Evolutionary conservation across 2,797 vertebrate genomes (phyloP).

Genomic region (Danio choprae): DNA sequence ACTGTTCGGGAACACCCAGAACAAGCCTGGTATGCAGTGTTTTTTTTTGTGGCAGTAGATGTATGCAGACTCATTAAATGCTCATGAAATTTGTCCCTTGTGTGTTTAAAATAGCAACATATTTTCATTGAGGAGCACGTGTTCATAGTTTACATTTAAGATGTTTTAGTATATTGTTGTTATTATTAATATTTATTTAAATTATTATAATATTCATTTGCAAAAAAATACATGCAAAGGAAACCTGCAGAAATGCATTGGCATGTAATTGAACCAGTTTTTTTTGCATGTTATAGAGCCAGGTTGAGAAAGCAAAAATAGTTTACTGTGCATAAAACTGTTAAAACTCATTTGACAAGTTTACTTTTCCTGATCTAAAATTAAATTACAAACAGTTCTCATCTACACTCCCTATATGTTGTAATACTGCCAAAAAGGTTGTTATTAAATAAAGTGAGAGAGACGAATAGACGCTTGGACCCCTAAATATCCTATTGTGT

Average conservation of each 20-base stretch:
- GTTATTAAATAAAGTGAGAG: too few species aligned
- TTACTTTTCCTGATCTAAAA: too few species aligned
- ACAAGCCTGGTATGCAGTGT: slow-evolving; percentile 86
- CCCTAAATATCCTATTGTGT: too few species aligned
- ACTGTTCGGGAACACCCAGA: slow-evolving; percentile 89
- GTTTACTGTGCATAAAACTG: background rate
- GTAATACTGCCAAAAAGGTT: too few species aligned
- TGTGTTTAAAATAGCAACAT: background rate
- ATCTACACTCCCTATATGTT: too few species aligned
- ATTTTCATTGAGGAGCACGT: background rate
- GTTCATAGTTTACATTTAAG: background rate
- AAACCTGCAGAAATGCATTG: background rate
- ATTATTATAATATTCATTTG: background rate
- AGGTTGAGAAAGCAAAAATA: background rate
- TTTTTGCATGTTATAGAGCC: background rate
- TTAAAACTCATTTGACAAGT: too few species aligned
- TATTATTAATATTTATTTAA: too few species aligned
- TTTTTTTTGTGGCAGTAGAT: background rate
- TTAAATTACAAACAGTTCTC: too few species aligned
- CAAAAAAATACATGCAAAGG: too few species aligned
- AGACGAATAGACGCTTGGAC: too few species aligned
- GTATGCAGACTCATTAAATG: background rate
- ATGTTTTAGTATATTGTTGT: too few species aligned
- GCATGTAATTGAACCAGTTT: background rate
- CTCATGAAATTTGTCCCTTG: background rate